A percentile compares a stretch with the other conserved stretches of the same genome.
Evolutionary conservation across 2,888 invertebrate genomes (phyloP).

Genomic region (Hesperia comma): DNA sequence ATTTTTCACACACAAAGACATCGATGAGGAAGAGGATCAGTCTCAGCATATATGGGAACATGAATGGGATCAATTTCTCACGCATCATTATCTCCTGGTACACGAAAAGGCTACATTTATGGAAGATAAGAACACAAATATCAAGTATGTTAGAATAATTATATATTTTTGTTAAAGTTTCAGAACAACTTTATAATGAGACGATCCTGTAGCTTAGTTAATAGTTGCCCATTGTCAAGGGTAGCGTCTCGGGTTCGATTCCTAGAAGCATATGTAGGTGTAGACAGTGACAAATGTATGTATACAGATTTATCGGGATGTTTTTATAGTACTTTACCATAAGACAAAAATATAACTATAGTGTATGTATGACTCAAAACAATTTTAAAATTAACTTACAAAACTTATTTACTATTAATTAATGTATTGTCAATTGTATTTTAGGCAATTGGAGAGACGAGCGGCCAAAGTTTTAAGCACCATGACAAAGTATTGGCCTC

Average conservation of each 20-base stretch:
- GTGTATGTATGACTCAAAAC: too few relatives aligned
- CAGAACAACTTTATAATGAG: constrained; percentile 1
- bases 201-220: too few relatives aligned
- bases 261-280: too few relatives aligned
- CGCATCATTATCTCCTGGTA: constrained; percentile 87
- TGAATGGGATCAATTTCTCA: constrained; percentile 95
- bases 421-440: constrained; percentile 29
- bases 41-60: constrained; percentile 88
- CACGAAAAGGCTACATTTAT: constrained; percentile 84
- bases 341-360: too few relatives aligned
- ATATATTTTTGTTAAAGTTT: neutral
- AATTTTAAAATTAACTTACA: too few relatives aligned
- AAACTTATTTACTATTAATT: too few relatives aligned
- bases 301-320: too few relatives aligned
- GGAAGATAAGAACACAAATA: constrained; percentile 65
- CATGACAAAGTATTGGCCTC: constrained; percentile 90
- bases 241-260: too few relatives aligned
- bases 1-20: constrained; percentile 88
- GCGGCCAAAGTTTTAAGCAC: constrained; percentile 86
- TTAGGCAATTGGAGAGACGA: constrained; percentile 77
- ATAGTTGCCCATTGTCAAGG: too few relatives aligned
- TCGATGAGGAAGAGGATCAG: constrained; percentile 88
- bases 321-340: too few relatives aligned
- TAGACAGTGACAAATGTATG: too few relatives aligned
- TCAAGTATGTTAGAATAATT: constrained; percentile 56